Evolutionary conservation across 2,888 invertebrate species (phyloP), one percentile per base, ranked within the genome.

Genomic region (Nemurella pictetii): DNA sequence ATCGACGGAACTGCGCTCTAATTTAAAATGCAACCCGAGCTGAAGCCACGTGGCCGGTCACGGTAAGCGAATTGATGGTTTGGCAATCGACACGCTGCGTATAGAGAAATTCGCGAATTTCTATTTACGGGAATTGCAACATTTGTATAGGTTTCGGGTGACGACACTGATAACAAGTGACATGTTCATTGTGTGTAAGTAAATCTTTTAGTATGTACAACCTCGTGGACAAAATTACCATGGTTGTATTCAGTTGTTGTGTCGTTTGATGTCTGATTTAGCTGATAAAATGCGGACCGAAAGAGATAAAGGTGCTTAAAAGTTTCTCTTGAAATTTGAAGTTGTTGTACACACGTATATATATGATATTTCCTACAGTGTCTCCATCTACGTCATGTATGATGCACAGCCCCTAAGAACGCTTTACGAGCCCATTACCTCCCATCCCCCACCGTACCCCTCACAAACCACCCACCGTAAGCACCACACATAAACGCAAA

Each of bases 401-500:
- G 55, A 55, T 55, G 55, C 55, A 55, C 15, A 20, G 55, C 55
- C 55, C 55, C 20, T 55, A 55, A 55, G 55, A 55, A 55, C 55
- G 55, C 55, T 55, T 55, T 55, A 55, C 55, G 55, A 55, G 55
- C 55, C 9, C 55, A 55, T 55, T 55, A 55, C 55, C 55, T 3
- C 55, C 20, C 55, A n/a, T n/a, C 55, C 55, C 9, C 55, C 55
- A 12, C 55, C 32, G 4, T 32, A 3, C 32, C 32, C 32, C 20
- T 55, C 20, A 55, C n/a, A n/a, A n/a, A 3, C 55, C 55, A 55
- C 15, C 20, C 55, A 55, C 9, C 55, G 55, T 55, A 55, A 55
- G 55, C 55, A 55, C 55, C 55, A 55, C 55, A 55, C 55, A 55
- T 55, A 55, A 55, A 78, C 29, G 28, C 78, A 78, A 28, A 78